Conservation (phyloP, 1,140 invertebrate species). For the Aphidius gifuensis region DNA sequence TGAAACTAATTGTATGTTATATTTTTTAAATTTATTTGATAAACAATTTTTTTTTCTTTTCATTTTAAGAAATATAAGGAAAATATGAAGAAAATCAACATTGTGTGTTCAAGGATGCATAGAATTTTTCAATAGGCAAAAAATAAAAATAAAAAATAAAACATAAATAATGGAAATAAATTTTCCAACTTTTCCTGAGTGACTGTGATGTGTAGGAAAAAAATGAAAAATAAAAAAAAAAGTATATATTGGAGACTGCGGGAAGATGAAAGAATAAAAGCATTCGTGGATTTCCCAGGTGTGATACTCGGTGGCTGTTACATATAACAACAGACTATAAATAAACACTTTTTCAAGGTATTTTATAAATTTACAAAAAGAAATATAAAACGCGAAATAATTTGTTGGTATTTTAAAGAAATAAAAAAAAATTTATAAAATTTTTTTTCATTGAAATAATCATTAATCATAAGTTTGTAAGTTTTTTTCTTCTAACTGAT, state of each 20-base stretch:
- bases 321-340: not conserved
- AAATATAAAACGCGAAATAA: no score
- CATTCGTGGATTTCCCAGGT: conserved; percentile 25
- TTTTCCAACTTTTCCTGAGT: conserved; percentile 13
- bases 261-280: conserved; percentile 12
- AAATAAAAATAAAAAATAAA: conserved; percentile 21
- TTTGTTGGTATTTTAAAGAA: no score
- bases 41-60: not conserved
- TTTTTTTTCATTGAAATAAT: no score
- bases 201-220: conserved; percentile 18
- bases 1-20: no score
- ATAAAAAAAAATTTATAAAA: no score
- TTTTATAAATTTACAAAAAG: no score
- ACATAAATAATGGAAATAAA: conserved; percentile 14
- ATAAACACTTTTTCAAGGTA: not conserved
- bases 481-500: no score
- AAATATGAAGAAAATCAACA: conserved; percentile 12
- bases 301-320: not conserved
- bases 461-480: no score
- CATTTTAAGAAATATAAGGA: conserved; percentile 1
- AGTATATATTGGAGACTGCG: not conserved
- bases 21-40: no score
- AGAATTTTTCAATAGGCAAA: conserved; percentile 28
- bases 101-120: conserved; percentile 25
- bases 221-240: conserved; percentile 8